Evolutionary conservation across 2,113 vertebrate species (phyloP), one percentile per base, ranked within the genome.

Genomic region (Pseudopodoces humilis): DNA sequence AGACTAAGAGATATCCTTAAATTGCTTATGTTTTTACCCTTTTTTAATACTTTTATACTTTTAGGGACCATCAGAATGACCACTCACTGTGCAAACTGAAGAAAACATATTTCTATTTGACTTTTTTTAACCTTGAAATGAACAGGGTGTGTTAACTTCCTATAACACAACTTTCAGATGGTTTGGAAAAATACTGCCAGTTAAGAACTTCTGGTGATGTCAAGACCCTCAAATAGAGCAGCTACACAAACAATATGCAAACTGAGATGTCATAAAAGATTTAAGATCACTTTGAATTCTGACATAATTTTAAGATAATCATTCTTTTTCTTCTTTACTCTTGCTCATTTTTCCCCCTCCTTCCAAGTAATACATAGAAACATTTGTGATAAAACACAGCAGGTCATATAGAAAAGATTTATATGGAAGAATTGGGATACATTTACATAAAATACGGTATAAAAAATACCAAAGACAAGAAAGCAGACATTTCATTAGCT

Each of bases 401-500:
- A 92, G 23, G 20, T 59, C 33, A 59, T 25, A 64, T 5, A 53
- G 56, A 70, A 81, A 62, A 84, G 14, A 75, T 64, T 75, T 67
- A 83, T 1, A 3, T n/a, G 44, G 44, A 91, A 87, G 23, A 79
- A 71, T 0, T 63, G 33, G 33, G 52, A 79, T 20, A 77, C 31
- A 30, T 52, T 71, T 41, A 72, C 46, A 87, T 39, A 39, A 39
- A 39, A 4, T 21, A 41, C 31, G 41, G 39, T 39, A 39, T 60
- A n/a, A 15, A 41, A 94, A 91, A 78, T 33, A 91, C 13, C 20
- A 43, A 70, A 77, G 46, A 82, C 2, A 13, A 88, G 52, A 74
- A 82, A 88, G 41, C 4, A 90, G 89, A 71, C 44, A 62, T 94
- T 95, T 82, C 77, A 78, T 87, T 55, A 83, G 30, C 21, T 92